Base-by-base conservation (phyloP, 2,888 invertebrate species). In the Tetropium fuscum region DNA sequence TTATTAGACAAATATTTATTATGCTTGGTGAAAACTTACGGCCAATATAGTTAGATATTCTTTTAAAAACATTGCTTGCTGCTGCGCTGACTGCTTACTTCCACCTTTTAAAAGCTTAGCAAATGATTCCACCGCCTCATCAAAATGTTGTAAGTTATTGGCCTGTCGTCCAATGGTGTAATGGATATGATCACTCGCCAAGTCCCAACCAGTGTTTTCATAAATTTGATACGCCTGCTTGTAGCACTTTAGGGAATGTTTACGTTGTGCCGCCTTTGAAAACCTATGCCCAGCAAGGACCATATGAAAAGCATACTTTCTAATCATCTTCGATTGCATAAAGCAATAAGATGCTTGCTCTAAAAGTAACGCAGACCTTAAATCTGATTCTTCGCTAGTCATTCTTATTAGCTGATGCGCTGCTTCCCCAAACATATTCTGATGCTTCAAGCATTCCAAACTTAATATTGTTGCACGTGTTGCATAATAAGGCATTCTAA, bases 281-380 rank as follows among this genome's bases (percentile, higher is more conserved):
- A 91, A 98, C 57, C 98, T 86, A 82, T 99, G 97, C 0, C 98
- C 98, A 11, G 98, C 94, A 15, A 99, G 85, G 13, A 98, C 97
- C 86, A 96, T 93, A 77, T 98, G 97, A 81, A 98, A 97, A 10
- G 97, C 94, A 80, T 95, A 97, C 81, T 98, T 98, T 49, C 97
- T 86, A 68, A 92, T 87, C 91, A 95, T 92, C 51, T 86, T 86
- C 19, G 89, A 85, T 36, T 85, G 82, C 27, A 97, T 84, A 78
- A 95, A 98, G 78, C 96, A 95, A 75, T 96, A 92, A 0, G 98
- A 92, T 0, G 98, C 97, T 81, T 98, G 97, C 80, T 99, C 98
- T 44, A 98, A 84, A 53, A 98, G 83, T 76, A 99, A 84, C 4
- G 97, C 98, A 68, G 96, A 96, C 54, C 96, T 87, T 53, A 99